Evolutionary conservation across 2,888 invertebrate genomes (phyloP), one percentile per base, ranked within the genome.

Genomic region (Chrysomela aeneicollis): DNA sequence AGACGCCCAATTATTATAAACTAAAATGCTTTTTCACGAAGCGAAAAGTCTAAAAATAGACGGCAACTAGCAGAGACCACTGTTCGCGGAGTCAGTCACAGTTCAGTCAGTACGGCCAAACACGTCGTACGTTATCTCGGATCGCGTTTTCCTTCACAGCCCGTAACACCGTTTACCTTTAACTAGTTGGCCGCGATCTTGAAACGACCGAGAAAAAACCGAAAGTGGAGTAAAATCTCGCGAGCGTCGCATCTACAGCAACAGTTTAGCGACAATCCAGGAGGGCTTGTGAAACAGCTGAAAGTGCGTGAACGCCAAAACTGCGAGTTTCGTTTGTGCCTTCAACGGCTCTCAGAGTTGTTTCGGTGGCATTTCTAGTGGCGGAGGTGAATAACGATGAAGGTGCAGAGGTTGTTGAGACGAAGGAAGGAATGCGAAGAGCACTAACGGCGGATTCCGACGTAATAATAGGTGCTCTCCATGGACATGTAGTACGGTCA

Each of bases 401-500:
- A 46, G 57, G 57, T 26, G 57, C 46, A 46, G 57, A 57, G 17
- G 22, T 26, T 42, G 15, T 42, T 42, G 42, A 46, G 22, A 17
- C 55, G 66, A 66, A 49, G 53, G 59, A 47, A 65, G 61, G 53
- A 61, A 65, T 57, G 65, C 55, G 58, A 61, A 66, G 62, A 62
- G 62, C 59, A 42, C 42, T 61, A 59, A 62, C 57, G 46, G 66
- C 59, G 32, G 47, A 66, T 66, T 66, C 62, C 54, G 37, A 60
- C 60, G 51, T 60, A 53, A 62, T 62, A 57, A 57, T 57, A 57
- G 62, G 62, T 62, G 42, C 57, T 62, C 62, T 58, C 51, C 9
- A 42, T 46, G 57, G 62, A 62, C 59, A 66, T 66, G 66, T 66
- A 66, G 66, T 62, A 59, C 51, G 49, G 55, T 59, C 62, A 59